These are phyloP conservation scores for Chelonoidis abingdonii DNA, from an alignment of 2,113 vertebrate genomes.

Conservation along the genomic window DNA sequence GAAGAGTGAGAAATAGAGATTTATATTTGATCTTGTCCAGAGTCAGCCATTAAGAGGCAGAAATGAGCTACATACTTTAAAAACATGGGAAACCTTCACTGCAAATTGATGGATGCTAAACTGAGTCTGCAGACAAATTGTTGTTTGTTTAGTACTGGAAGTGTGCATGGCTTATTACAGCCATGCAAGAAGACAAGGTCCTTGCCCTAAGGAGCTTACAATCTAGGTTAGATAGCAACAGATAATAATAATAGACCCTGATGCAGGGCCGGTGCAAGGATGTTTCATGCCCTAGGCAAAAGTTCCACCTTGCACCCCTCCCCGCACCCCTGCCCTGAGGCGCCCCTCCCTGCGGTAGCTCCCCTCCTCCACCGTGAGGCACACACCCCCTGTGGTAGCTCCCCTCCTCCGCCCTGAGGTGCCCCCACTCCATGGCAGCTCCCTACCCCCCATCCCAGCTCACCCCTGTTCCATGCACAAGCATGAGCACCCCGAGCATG, in stretches of 20 bases:
- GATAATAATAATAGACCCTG: conserved; percentile 52
- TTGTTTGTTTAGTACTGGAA: conserved; percentile 64
- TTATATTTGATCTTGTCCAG: conserved; percentile 45
- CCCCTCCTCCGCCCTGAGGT: too few relatives aligned
- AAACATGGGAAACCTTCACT: conserved; percentile 44
- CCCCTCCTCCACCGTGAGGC: too few relatives aligned
- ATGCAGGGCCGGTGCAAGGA: neutral
- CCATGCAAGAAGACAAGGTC: conserved; percentile 49
- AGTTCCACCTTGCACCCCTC: too few relatives aligned
- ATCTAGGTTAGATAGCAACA: conserved; percentile 52
- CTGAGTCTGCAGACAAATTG: conserved; percentile 42
- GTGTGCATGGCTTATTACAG: conserved; percentile 44
- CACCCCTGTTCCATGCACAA: too few relatives aligned
- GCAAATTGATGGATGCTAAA: conserved; percentile 69
- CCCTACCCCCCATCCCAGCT: too few relatives aligned
- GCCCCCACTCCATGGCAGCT: too few relatives aligned
- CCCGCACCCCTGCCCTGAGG: too few relatives aligned
- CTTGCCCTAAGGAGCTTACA: conserved; percentile 53
- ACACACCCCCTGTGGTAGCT: too few relatives aligned
- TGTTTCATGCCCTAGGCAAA: too few relatives aligned
- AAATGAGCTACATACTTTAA: conserved; percentile 27
- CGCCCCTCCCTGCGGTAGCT: too few relatives aligned
- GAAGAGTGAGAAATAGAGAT: conserved; percentile 32
- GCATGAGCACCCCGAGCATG: too few relatives aligned
- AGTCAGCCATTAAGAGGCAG: conserved; percentile 30